Evolutionary conservation across 2,888 invertebrate genomes (phyloP), one percentile per base, ranked within the genome.

Genomic region (Fissipunctia ypsillon): DNA sequence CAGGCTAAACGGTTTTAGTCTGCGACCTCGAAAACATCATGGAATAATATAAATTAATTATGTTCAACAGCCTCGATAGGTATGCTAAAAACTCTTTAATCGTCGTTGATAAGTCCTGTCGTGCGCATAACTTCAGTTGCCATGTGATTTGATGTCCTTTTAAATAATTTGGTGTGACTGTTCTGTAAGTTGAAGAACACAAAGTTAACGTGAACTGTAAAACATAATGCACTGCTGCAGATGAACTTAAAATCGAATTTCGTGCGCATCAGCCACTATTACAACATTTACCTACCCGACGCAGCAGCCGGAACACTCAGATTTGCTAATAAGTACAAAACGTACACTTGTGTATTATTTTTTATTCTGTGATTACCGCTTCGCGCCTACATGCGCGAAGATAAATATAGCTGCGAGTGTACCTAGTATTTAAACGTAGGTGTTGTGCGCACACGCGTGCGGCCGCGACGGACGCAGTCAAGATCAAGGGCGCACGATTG

Each of bases 401-500:
- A 94, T 95, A 95, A 95, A 95, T 95, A 94, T 94, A 95, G 94
- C 90, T 90, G 90, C 89, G 92, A 89, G 87, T 91, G 88, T 91
- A 88, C 84, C 84, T 87, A 91, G 88, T 91, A 93, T 91, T 91
- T 90, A 90, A 90, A 91, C 90, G 91, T 93, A 90, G 90, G 90
- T 90, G 91, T 89, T 86, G 91, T 90, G 93, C 91, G 94, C 93
- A 93, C 93, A 94, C 95, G 95, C 95, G 94, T 94, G 92, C 93
- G 93, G 91, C 93, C 94, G 93, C 94, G 94, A 94, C 96, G 95
- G 94, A 94, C 96, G 95, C 96, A 96, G 96, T 96, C 96, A 96
- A 96, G 96, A 96, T 96, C 96, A 96, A 96, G 96, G 96, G 95
- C 96, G 93, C 88, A 88, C 92, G 95, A 95, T 96, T 96, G 95